Evolutionary conservation across 2,888 invertebrate genomes (phyloP).

Genomic region (Mystacides longicornis): DNA sequence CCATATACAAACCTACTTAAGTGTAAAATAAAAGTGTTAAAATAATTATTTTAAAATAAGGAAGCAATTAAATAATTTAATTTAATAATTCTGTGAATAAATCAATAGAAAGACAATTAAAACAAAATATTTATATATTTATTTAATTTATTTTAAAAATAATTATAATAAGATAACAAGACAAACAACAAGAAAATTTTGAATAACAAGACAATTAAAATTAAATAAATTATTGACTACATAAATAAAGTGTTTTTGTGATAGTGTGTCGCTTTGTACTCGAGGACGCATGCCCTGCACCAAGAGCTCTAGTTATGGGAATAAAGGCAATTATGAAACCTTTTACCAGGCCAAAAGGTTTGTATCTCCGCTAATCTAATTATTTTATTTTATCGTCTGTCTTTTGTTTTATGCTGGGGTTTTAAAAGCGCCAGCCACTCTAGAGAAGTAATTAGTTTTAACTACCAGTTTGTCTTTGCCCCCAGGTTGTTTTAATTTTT

Average conservation of each 20-base stretch:
- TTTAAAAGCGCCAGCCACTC: not conserved
- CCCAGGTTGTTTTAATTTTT: too few relatives aligned
- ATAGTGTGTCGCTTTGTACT: not conserved
- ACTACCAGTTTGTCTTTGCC: too few relatives aligned
- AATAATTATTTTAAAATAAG: too few relatives aligned
- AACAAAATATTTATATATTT: not conserved
- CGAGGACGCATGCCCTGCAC: not conserved
- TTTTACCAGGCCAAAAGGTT: slow-evolving; percentile 80
- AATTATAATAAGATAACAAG: not conserved
- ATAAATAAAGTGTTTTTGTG: not conserved
- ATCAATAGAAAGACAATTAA: not conserved
- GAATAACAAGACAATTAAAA: not conserved
- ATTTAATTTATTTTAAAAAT: not conserved
- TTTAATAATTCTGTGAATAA: too few relatives aligned
- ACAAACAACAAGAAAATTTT: not conserved
- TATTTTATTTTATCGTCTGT: not conserved
- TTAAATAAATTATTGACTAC: not conserved
- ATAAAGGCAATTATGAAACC: slow-evolving; percentile 82
- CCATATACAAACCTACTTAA: too few relatives aligned
- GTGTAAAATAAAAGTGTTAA: too few relatives aligned
- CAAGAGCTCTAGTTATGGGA: slow-evolving; percentile 58
- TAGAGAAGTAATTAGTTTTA: too few relatives aligned
- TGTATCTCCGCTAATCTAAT: slow-evolving; percentile 29
- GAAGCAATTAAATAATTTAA: not conserved
- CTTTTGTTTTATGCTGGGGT: not conserved